These are phyloP conservation scores for Falco naumanni DNA, from an alignment of 2,797 vertebrate species.

Conservation along the genomic window DNA sequence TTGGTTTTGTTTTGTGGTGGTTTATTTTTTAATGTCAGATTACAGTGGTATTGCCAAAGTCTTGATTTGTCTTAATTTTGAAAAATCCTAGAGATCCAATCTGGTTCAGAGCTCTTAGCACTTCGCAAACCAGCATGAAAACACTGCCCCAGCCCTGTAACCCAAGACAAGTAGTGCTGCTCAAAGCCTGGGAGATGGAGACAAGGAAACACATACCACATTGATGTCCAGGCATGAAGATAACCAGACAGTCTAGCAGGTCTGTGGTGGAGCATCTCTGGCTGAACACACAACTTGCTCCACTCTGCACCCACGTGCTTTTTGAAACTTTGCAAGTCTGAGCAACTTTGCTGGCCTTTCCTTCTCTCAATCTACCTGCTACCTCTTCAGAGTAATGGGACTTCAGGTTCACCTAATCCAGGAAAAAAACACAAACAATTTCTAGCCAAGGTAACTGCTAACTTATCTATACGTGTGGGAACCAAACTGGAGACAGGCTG, in stretches of 20 bases:
- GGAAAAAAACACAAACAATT: not conserved
- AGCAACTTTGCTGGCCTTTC: not conserved
- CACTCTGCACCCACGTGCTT: rapidly evolving
- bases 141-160: not conserved
- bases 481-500: not conserved
- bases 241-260: not conserved
- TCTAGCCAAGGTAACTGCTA: not conserved
- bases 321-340: not conserved
- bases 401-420: not conserved
- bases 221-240: rapidly evolving
- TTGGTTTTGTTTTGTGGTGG: not conserved
- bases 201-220: not conserved
- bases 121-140: not conserved
- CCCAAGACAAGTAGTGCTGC: not conserved
- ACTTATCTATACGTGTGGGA: not conserved
- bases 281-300: not conserved
- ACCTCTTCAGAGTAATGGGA: not conserved
- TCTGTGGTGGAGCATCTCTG: not conserved
- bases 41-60: not conserved
- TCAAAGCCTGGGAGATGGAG: not conserved
- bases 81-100: not conserved
- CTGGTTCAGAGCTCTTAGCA: not conserved
- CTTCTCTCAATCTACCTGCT: not conserved
- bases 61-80: not conserved
- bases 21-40: not conserved